Evolutionary conservation across 2,888 invertebrate genomes (phyloP).

Genomic region (Pseudolycoriella hygida): DNA sequence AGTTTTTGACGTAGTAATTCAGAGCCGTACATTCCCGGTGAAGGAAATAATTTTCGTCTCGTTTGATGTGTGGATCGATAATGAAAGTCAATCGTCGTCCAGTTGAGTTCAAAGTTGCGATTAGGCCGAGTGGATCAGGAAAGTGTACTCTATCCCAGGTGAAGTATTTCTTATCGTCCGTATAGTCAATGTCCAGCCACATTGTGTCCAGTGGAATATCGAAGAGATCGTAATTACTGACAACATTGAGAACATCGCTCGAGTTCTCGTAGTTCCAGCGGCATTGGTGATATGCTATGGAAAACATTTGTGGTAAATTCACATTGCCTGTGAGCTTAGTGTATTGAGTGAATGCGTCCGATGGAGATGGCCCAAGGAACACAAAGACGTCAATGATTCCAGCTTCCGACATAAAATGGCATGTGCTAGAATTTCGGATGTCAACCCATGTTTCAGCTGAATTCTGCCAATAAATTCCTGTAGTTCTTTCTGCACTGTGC

Average conservation of each 20-base stretch:
- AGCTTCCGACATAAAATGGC: conserved; percentile 42
- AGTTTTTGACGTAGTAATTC: conserved; percentile 77
- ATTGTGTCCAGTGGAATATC: conserved; percentile 91
- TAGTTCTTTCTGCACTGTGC: conserved; percentile 57
- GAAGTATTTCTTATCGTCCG: conserved; percentile 92
- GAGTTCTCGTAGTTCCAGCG: conserved; percentile 99
- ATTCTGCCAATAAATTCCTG: conserved; percentile 93
- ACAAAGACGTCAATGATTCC: conserved; percentile 89
- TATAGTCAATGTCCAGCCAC: conserved; percentile 99
- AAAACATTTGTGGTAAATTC: conserved; percentile 68
- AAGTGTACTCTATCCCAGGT: conserved; percentile 94
- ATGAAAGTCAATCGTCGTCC: conserved; percentile 88
- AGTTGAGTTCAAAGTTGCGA: conserved; percentile 70
- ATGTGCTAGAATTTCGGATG: conserved; percentile 49
- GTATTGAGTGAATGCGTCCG: conserved; percentile 78
- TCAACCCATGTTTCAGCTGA: conserved; percentile 99
- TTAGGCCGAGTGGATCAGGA: conserved; percentile 70
- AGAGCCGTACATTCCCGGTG: conserved; percentile 77
- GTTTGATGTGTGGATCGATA: conserved; percentile 95
- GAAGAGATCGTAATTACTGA: conserved; percentile 70
- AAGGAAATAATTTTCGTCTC: conserved; percentile 74
- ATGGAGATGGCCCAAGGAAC: conserved; percentile 71
- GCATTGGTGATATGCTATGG: conserved; percentile 89
- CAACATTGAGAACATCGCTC: conserved; percentile 73
- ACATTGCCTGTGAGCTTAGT: conserved; percentile 71